These are phyloP conservation scores for Nymphalis io DNA, from an alignment of 1,140 invertebrate species.

Conservation along the genomic window DNA sequence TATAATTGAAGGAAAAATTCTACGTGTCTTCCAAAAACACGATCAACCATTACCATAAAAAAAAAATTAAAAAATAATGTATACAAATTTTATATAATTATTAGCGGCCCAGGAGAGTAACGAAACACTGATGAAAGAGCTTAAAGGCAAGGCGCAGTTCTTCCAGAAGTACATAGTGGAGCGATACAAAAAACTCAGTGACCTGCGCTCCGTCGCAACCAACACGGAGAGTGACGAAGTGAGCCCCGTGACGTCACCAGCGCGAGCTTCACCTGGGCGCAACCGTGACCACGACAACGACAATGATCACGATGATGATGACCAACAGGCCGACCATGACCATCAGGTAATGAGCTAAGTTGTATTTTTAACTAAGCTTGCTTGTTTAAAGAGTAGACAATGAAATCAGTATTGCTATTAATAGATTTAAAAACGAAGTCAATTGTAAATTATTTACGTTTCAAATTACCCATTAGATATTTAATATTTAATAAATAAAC, in stretches of 20 bases:
- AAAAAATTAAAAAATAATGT: conserved; percentile 1
- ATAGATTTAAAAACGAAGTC: too few species aligned
- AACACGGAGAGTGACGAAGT: conserved; percentile 49
- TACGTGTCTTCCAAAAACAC: too few species aligned
- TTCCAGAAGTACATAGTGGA: conserved; percentile 80
- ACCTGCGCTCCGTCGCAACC: conserved; percentile 56
- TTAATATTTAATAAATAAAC: too few species aligned
- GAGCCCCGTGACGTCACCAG: neutral
- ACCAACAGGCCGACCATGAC: neutral
- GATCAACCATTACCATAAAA: too few species aligned
- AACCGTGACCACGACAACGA: neutral
- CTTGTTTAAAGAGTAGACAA: too few species aligned
- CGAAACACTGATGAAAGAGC: conserved; percentile 76
- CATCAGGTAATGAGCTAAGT: neutral
- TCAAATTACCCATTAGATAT: too few species aligned
- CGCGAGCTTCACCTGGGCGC: neutral
- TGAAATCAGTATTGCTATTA: too few species aligned
- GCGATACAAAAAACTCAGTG: conserved; percentile 58
- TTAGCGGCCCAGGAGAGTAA: conserved; percentile 74
- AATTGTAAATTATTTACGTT: too few species aligned
- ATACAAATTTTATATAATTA: neutral
- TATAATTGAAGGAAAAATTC: too few species aligned
- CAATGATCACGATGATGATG: conserved; percentile 29
- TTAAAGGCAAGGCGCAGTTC: conserved; percentile 80
- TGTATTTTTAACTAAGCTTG: too few species aligned